Percentiles rank a stretch among this genome's conserved stretches.
Evolutionary conservation across 2,797 vertebrate genomes (phyloP).

Genomic region (Gadopsis marmoratus): DNA sequence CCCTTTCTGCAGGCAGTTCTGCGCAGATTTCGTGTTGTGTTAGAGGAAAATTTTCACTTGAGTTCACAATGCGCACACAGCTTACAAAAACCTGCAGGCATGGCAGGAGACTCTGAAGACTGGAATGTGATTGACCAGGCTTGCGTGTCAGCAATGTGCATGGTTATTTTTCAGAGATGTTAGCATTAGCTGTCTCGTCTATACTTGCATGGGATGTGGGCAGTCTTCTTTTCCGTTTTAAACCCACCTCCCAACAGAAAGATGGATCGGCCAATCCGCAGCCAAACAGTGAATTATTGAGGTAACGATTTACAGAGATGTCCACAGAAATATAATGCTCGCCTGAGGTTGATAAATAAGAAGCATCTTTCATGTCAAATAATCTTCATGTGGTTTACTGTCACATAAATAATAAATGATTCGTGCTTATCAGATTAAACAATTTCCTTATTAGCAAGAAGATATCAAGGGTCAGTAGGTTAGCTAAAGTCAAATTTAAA

Average conservation of each 20-base stretch:
- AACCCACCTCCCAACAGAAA: not conserved
- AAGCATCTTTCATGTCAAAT: not conserved
- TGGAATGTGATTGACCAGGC: constrained; percentile 29
- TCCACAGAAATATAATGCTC: not conserved
- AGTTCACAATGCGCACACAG: constrained; percentile 67
- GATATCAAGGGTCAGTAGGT: not conserved
- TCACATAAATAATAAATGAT: not conserved
- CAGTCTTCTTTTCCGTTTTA: not conserved
- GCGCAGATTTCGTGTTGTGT: constrained; percentile 54
- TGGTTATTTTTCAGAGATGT: constrained; percentile 46
- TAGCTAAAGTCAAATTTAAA: not conserved
- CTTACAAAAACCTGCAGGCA: constrained; percentile 61
- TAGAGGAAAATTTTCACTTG: constrained; percentile 60
- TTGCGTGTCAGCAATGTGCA: constrained; percentile 51
- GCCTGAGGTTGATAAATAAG: not conserved
- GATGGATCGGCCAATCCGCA: not conserved
- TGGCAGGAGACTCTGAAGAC: constrained; percentile 31
- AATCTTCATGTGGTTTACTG: not conserved
- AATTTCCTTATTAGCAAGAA: not conserved
- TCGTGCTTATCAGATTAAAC: not conserved
- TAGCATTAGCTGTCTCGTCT: constrained; percentile 16
- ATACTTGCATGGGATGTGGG: not conserved
- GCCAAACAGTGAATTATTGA: not conserved
- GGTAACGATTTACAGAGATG: not conserved
- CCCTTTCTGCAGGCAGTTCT: constrained; percentile 59